Evolutionary conservation across 2,888 invertebrate species (phyloP), one percentile per base, ranked within the genome.

Genomic region (Epiperipatus broadwayi): DNA sequence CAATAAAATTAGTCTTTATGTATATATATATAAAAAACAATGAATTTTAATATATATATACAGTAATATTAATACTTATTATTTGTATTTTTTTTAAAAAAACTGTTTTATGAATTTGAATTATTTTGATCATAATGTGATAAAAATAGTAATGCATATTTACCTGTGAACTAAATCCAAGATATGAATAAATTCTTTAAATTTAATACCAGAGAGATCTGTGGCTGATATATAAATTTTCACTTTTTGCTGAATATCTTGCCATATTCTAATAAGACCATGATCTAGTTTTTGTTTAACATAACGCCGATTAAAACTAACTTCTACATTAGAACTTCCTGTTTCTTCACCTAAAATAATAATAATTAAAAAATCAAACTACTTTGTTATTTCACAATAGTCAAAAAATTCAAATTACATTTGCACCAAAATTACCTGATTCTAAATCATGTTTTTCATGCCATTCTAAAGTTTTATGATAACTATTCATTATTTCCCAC

Each of bases 181-280:
- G 44, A 89, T 78, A 56, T 83, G 78, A 38, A 91, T 78, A 52
- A 91, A 89, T 55, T 89, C 84, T 52, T 93, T 91, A 53, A 89
- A 85, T 47, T 85, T 84, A 49, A 83, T 79, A 40, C 72, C 70
- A n/a, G 78, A 75, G 35, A 89, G 58, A 46, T 83, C 78, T 0
- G 75, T 75, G 45, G 75, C 78, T 40, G 76, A 70, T 20, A 91
- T 61, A 53, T 78, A 78, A 21, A 70, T 70, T 1, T 78, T 78
- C 1, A 91, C 77, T 62, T 89, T 87, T 8, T 78, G 76, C 57
- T 91, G 83, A 0, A 91, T 79, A 51, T 93, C 93, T 49, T 80
- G 78, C 89, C 91, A 93, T 44, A 91, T 75, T 44, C 85, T 69
- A 0, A 72, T 66, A 41, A 83, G 65, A 1, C 89, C 89, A 38